Conservation (phyloP, 1,140 invertebrate species). For the Drosophila bipectinata region DNA sequence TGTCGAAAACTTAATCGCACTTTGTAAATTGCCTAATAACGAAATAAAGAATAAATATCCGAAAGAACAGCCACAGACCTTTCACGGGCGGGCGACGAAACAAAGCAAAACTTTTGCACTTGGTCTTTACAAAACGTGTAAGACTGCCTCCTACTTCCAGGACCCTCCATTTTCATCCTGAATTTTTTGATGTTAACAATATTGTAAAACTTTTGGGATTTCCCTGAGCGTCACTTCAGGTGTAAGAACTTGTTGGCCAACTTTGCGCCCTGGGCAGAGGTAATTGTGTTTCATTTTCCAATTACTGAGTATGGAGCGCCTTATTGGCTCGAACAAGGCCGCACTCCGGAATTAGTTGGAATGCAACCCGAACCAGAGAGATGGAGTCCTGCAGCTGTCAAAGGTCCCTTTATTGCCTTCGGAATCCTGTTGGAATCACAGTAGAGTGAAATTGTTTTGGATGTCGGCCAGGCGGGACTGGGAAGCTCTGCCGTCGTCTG, state of each 20-base stretch:
- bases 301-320: constrained; percentile 44
- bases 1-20: constrained; percentile 70
- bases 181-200: constrained; percentile 67
- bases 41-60: constrained; percentile 45
- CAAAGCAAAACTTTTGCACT: constrained; percentile 67
- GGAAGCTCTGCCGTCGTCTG: constrained; percentile 24
- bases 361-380: constrained; percentile 28
- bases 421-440: constrained; percentile 55
- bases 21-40: constrained; percentile 77
- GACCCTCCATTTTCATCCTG: constrained; percentile 28
- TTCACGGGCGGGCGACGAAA: constrained; percentile 13
- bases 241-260: constrained; percentile 71
- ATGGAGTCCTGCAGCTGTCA: constrained; percentile 45
- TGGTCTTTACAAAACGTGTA: constrained; percentile 22
- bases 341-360: constrained; percentile 22
- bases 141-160: constrained; percentile 11
- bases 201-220: constrained; percentile 74
- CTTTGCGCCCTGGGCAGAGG: constrained; percentile 31
- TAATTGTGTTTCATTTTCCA: constrained; percentile 65
- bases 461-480: constrained; percentile 50
- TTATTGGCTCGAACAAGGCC: constrained; percentile 25
- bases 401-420: not conserved
- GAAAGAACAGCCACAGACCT: constrained; percentile 40
- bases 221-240: constrained; percentile 60
- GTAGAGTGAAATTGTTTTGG: constrained; percentile 77